Conservation (phyloP, 2,888 invertebrate genomes). For the Platycheirus rosarum region DNA sequence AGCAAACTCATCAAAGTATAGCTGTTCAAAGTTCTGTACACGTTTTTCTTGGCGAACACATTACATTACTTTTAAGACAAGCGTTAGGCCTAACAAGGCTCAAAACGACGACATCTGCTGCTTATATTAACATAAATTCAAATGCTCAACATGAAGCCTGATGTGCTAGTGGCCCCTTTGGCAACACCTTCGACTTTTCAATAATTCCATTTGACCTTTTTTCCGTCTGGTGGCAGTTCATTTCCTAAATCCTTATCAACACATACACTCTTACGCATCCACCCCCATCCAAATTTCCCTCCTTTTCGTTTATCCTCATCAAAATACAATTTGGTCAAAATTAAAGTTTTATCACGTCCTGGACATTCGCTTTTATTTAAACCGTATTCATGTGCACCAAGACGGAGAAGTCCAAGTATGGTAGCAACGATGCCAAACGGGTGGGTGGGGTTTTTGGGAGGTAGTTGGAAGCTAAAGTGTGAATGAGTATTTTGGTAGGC, state of each 20-base stretch:
- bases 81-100: conserved; percentile 26
- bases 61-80: neutral
- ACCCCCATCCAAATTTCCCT: conserved; percentile 9
- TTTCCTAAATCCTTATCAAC: conserved; percentile 2
- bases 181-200: conserved; percentile 43
- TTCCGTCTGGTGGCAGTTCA: conserved; percentile 15
- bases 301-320: conserved; percentile 59
- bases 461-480: neutral
- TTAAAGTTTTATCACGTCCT: conserved; percentile 76
- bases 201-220: conserved; percentile 59
- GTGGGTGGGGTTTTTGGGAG: neutral
- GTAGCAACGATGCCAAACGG: neutral
- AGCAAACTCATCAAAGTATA: conserved; percentile 23
- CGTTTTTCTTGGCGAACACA: conserved; percentile 5
- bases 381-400: conserved; percentile 33
- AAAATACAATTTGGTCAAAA: conserved; percentile 71
- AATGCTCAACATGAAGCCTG: conserved; percentile 40
- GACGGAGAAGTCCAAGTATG: conserved; percentile 20
- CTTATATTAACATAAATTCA: conserved; percentile 44
- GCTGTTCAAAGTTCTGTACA: conserved; percentile 15
- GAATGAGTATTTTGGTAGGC: conserved; percentile 23
- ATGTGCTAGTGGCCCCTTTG: neutral
- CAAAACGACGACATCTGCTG: conserved; percentile 49
- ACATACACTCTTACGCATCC: neutral
- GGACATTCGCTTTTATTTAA: conserved; percentile 52